Conservation (phyloP, 2,888 invertebrate genomes). For the Listrodromus nycthemerus region DNA sequence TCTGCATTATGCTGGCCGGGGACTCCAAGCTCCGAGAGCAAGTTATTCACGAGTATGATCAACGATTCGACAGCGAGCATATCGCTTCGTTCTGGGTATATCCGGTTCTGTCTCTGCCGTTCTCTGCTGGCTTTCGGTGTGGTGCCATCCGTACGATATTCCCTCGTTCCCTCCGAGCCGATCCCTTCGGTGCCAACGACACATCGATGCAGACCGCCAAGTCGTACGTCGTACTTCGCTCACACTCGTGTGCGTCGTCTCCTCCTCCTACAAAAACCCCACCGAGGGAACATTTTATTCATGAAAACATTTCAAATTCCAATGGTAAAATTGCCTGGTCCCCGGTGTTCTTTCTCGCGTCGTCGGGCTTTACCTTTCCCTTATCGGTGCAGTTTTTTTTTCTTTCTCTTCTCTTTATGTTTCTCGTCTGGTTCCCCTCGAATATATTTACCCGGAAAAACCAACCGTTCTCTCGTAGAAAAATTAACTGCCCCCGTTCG, state of each 20-base stretch:
- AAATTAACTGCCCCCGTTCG: constrained; percentile 40
- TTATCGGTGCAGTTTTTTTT: constrained; percentile 22
- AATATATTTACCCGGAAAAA: not conserved
- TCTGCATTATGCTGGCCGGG: constrained; percentile 29
- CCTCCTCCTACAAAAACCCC: constrained; percentile 23
- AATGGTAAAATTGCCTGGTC: constrained; percentile 74
- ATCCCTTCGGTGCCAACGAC: constrained; percentile 17
- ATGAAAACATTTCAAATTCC: constrained; percentile 81
- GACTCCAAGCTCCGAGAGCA: constrained; percentile 33
- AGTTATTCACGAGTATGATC: constrained; percentile 65
- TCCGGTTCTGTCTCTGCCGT: constrained; percentile 33
- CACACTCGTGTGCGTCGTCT: constrained; percentile 2
- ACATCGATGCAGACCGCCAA: constrained; percentile 18
- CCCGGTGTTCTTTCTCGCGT: constrained; percentile 21
- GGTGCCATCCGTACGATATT: not conserved
- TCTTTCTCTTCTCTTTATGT: constrained; percentile 24
- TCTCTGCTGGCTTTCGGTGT: not conserved
- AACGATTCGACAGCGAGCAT: constrained; percentile 64
- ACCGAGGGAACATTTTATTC: constrained; percentile 75
- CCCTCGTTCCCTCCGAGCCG: not conserved
- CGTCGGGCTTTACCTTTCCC: constrained; percentile 7
- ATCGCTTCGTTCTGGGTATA: constrained; percentile 50
- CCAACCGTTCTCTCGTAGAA: constrained; percentile 31
- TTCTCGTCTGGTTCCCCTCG: not conserved
- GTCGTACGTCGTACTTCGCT: constrained; percentile 29